Conservation (phyloP, 2,888 invertebrate species). For the Synanthedon myopaeformis region DNA sequence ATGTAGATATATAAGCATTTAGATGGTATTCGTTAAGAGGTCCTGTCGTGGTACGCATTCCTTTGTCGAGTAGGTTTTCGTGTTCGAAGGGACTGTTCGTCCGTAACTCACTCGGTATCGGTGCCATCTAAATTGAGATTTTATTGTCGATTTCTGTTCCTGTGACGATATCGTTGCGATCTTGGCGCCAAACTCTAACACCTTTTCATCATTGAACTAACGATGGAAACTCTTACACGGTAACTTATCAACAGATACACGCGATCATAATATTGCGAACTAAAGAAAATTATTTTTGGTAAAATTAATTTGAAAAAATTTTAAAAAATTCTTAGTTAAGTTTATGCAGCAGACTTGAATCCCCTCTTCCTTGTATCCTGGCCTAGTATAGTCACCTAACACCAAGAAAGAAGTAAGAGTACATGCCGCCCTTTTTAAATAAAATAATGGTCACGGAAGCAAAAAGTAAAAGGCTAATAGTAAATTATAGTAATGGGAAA, state of each 20-base stretch:
- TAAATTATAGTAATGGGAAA: too few species aligned
- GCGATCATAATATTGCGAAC: neutral
- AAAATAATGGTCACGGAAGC: too few species aligned
- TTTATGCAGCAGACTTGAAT: too few species aligned
- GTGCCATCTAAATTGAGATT: conserved; percentile 70
- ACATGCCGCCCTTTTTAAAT: too few species aligned
- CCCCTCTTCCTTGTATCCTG: too few species aligned
- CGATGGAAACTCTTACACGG: conserved; percentile 3
- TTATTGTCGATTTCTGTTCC: conserved; percentile 71
- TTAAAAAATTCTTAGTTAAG: too few species aligned
- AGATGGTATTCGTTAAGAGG: conserved; percentile 51
- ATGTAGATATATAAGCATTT: neutral
- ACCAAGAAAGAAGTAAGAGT: too few species aligned
- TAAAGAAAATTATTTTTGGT: too few species aligned
- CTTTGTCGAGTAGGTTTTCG: conserved; percentile 67
- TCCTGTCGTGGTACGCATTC: conserved; percentile 62
- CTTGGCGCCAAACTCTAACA: conserved; percentile 56
- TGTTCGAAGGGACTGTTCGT: conserved; percentile 56
- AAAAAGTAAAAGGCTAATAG: too few species aligned
- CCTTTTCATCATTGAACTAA: conserved; percentile 37
- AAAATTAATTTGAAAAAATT: too few species aligned
- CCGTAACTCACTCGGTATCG: conserved; percentile 68
- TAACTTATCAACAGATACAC: neutral
- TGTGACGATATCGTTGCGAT: conserved; percentile 67
- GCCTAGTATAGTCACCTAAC: too few species aligned